phyloP scores from a whole-genome alignment of 2,888 invertebrate genomes.

The Plebejus melissa region DNA sequence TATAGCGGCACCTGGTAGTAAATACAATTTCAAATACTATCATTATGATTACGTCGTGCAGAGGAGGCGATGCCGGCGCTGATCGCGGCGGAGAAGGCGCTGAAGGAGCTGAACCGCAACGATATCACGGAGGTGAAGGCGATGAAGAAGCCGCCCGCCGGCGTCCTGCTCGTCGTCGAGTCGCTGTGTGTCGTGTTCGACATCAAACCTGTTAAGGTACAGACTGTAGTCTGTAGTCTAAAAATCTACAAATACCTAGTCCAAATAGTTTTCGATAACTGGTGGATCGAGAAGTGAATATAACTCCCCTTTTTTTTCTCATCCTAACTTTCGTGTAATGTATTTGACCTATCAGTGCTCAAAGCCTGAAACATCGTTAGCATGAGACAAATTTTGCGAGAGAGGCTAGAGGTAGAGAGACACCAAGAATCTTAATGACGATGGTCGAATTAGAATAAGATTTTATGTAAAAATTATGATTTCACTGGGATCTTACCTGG shows the following conservation, averaged over 20 bases:
- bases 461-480: too few species aligned
- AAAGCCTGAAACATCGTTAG: not conserved
- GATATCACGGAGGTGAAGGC: constrained; percentile 95
- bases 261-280: too few species aligned
- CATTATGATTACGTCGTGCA: constrained; percentile 37
- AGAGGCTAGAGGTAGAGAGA: not conserved
- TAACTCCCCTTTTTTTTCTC: not conserved
- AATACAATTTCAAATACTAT: too few species aligned
- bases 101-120: constrained; percentile 93
- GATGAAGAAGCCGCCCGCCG: constrained; percentile 94
- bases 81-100: constrained; percentile 89
- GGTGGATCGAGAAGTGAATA: not conserved
- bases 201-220: constrained; percentile 85
- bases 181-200: constrained; percentile 90
- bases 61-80: constrained; percentile 91
- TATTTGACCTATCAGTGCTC: not conserved
- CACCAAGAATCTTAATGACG: not conserved
- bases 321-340: not conserved
- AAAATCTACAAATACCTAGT: too few species aligned
- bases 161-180: constrained; percentile 90
- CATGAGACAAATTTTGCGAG: not conserved
- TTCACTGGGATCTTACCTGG: too few species aligned
- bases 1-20: too few species aligned
- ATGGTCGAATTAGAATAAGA: too few species aligned
- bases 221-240: not conserved